Evolutionary conservation across 2,113 vertebrate genomes (phyloP).

Genomic region (Psophia crepitans): DNA sequence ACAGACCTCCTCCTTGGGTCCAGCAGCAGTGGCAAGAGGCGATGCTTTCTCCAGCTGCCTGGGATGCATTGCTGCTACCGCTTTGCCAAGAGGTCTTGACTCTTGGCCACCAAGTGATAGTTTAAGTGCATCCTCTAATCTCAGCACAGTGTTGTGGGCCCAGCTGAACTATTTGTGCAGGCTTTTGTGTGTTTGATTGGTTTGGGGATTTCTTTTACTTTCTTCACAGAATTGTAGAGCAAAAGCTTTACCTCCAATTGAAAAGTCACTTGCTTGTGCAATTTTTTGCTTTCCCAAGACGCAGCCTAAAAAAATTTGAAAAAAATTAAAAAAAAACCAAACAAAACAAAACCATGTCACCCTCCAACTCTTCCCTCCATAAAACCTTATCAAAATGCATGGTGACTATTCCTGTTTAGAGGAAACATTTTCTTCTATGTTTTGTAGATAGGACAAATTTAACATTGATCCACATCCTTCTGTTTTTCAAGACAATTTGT

Average conservation of each 20-base stretch:
- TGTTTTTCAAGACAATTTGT: background rate
- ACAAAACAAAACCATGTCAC: accelerated
- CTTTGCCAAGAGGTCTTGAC: background rate
- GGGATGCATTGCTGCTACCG: background rate
- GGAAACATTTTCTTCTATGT: background rate
- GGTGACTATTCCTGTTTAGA: background rate
- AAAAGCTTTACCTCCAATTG: background rate
- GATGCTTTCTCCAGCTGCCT: background rate
- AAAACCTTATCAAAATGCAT: background rate
- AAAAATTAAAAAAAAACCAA: no score
- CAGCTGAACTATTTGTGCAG: background rate
- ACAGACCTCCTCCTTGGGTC: background rate
- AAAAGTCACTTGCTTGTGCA: background rate
- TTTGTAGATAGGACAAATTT: background rate
- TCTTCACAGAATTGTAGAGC: background rate
- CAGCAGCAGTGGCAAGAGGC: accelerated
- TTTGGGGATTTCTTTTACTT: background rate
- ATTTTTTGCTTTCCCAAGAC: background rate
- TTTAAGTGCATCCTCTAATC: background rate
- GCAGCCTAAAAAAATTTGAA: background rate
- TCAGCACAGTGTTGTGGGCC: background rate
- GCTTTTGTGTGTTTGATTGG: background rate
- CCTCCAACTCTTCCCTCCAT: background rate
- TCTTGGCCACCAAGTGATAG: background rate
- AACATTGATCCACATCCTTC: background rate